phyloP scores from a whole-genome alignment of 2,113 vertebrate species.

The Gadus macrocephalus region DNA sequence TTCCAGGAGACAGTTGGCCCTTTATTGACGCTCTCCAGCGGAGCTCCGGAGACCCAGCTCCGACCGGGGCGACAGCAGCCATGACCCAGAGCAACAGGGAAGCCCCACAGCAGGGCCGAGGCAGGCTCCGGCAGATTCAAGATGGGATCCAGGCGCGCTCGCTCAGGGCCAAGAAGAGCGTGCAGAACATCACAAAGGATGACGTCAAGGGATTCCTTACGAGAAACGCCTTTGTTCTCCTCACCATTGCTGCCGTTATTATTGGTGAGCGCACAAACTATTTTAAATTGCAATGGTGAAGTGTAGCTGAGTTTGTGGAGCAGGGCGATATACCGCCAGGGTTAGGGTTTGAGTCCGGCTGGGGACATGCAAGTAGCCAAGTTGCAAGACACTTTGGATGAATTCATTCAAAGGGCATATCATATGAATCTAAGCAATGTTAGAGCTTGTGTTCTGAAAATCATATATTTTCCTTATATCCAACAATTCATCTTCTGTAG shows the following conservation, averaged over 20 bases:
- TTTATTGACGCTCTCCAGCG: not conserved
- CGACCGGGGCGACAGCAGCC: not conserved
- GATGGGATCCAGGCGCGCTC: slow-evolving; percentile 81
- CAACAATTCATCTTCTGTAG: not conserved
- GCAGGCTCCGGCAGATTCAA: slow-evolving; percentile 81
- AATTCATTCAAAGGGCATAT: no score
- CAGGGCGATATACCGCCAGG: no score
- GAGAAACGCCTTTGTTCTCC: slow-evolving; percentile 90
- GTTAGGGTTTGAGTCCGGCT: no score
- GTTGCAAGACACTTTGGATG: no score
- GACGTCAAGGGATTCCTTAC: slow-evolving; percentile 83
- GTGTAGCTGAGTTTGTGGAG: no score
- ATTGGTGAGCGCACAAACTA: slow-evolving; percentile 78
- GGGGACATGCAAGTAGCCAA: no score
- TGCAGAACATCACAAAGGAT: slow-evolving; percentile 81
- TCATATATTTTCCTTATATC: not conserved
- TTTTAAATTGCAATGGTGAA: not conserved
- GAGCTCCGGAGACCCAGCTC: not conserved
- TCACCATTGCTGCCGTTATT: slow-evolving; percentile 88
- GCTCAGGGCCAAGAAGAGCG: slow-evolving; percentile 79
- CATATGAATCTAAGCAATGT: no score
- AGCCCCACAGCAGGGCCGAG: slow-evolving; percentile 67
- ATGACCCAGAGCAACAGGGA: slow-evolving; percentile 89
- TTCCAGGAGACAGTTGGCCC: not conserved
- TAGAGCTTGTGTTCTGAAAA: not conserved